Base-by-base conservation (phyloP, 92 coral and sea anemone species). In the Virgularia gustaviana region DNA sequence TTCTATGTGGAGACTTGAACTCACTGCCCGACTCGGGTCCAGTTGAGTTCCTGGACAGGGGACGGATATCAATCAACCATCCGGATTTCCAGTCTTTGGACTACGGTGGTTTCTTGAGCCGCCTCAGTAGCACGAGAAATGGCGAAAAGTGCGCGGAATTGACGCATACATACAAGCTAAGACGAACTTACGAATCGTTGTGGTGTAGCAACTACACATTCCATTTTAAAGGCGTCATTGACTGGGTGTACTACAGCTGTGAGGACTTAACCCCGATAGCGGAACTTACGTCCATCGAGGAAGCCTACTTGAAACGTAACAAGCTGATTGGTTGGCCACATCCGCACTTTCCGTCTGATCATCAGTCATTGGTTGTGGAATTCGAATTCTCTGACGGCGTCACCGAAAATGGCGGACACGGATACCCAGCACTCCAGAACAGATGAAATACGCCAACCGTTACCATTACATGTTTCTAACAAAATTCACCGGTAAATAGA, bases 281-380 rank as follows among this genome's bases (percentile, higher is more conserved):
- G 5, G 88, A 89, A 1, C 82, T 94, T 6, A 78, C 85, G 25
- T 94, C 99, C 1, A 90, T 94, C 38, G 83, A 81, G 81, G 85
- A 87, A 29, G 88, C 84, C 9, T 94, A 89, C 67, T 79, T 94
- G 71, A 89, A 77, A 62, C 83, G 80, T 43, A 94, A 89, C 79
- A 89, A 89, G 84, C 79, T 94, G 55, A 85, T 87, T 19, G 99
- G 99, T 23, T 94, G 99, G 99, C 99, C 99, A 2, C 99, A 94
- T 71, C 99, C 99, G 9, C 99, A 94, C 68, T 94, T 94, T 76
- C 99, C 99, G 4, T 94, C 99, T 11, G 99, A 94, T 73, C 99
- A 94, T 63, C 99, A 94, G 77, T 78, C 90, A 15, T 79, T 94
- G 57, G 79, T 94, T 52, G 99, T 89, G 15, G 96, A 94, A 73